Conservation (phyloP, 2,797 vertebrate genomes). For the Calcarius lapponicus region DNA sequence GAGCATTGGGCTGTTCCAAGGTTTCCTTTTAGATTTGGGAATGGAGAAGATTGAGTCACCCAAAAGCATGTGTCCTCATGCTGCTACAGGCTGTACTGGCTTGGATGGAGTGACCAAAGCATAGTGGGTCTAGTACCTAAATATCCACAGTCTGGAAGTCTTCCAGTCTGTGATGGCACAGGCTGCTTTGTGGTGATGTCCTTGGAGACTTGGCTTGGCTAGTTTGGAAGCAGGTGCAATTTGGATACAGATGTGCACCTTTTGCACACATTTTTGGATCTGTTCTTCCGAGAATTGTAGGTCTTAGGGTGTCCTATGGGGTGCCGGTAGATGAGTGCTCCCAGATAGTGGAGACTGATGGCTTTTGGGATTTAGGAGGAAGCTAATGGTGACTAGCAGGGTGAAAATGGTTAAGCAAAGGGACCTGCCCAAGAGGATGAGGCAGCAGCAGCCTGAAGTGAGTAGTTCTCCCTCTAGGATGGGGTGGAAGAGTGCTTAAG, state of each 20-base stretch:
- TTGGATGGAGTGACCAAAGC: neutral
- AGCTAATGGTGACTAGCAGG: neutral
- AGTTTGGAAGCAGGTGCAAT: neutral
- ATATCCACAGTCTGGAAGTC: neutral
- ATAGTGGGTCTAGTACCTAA: neutral
- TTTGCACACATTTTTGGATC: neutral
- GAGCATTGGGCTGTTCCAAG: neutral
- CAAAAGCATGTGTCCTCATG: accelerated
- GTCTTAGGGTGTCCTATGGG: neutral
- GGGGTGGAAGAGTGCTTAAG: neutral
- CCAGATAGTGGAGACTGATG: neutral
- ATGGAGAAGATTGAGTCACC: neutral
- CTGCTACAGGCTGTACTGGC: neutral
- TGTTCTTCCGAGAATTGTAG: neutral
- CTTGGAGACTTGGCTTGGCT: neutral
- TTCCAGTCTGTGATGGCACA: neutral
- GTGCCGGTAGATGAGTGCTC: neutral
- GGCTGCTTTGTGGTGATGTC: neutral
- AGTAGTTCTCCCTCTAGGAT: neutral
- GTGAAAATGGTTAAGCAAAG: neutral
- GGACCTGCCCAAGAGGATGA: neutral
- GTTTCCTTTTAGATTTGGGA: neutral
- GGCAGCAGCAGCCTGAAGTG: neutral
- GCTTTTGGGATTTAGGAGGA: neutral
- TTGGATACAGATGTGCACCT: neutral